Percentiles rank a stretch among this genome's conserved stretches.
These are phyloP conservation scores for Rhea pennata DNA, from an alignment of 2,113 vertebrate genomes.

Conservation along the genomic window DNA sequence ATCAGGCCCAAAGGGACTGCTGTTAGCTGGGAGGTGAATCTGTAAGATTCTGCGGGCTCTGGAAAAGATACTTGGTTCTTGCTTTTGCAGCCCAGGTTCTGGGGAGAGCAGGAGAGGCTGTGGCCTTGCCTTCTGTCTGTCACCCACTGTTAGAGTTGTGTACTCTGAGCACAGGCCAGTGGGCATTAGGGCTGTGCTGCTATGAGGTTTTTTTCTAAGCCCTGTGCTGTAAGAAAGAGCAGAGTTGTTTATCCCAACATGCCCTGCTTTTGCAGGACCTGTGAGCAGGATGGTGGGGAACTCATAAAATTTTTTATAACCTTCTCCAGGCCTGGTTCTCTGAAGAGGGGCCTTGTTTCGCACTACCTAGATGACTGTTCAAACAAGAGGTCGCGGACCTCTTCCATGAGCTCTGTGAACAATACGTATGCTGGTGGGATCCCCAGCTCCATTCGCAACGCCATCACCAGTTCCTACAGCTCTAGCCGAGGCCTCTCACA, in stretches of 20 bases:
- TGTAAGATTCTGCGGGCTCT: not conserved
- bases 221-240: not conserved
- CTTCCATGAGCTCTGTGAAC: conserved; percentile 86
- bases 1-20: fast-evolving
- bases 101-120: not conserved
- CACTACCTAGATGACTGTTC: conserved; percentile 81
- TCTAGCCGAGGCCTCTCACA: conserved; percentile 84
- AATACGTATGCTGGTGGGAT: conserved; percentile 75
- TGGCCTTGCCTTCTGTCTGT: fast-evolving
- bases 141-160: not conserved
- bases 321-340: conserved; percentile 82
- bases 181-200: fast-evolving
- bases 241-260: not conserved
- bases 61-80: not conserved
- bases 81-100: not conserved
- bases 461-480: conserved; percentile 95
- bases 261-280: fast-evolving
- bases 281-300: not conserved
- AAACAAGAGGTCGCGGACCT: conserved; percentile 89
- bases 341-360: conserved; percentile 83
- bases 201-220: not conserved
- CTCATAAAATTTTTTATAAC: not conserved
- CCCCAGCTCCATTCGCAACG: conserved; percentile 84
- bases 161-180: fast-evolving
- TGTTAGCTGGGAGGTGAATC: not conserved